Evolutionary conservation across 1,140 invertebrate species (phyloP).

Genomic region (Aphis gossypii): DNA sequence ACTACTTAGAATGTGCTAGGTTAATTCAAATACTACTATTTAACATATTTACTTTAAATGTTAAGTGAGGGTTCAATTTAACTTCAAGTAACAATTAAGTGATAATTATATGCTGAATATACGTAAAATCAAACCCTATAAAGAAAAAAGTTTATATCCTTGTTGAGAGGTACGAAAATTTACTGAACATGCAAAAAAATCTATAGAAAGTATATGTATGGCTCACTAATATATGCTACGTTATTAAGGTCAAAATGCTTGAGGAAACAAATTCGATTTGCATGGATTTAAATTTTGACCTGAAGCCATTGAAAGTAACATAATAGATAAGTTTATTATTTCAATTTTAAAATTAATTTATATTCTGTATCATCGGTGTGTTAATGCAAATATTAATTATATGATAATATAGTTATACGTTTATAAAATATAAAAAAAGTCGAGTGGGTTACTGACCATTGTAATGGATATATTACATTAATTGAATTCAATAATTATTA

Average conservation of each 20-base stretch:
- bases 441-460: too few species aligned
- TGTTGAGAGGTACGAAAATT: slow-evolving; percentile 1
- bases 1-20: neutral
- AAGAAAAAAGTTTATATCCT: neutral
- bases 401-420: neutral
- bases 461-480: too few species aligned
- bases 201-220: neutral
- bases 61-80: neutral
- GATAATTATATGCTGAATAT: slow-evolving; percentile 27
- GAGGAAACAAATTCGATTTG: slow-evolving; percentile 14
- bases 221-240: neutral
- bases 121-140: neutral
- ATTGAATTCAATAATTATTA: too few species aligned
- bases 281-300: neutral
- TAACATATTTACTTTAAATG: slow-evolving; percentile 4
- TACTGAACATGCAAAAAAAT: slow-evolving; percentile 29
- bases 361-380: neutral
- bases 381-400: neutral
- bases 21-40: neutral
- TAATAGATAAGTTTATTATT: neutral
- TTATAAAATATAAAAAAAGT: too few species aligned
- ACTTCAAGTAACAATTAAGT: neutral
- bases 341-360: neutral
- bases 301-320: neutral
- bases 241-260: slow-evolving; percentile 41